Evolutionary conservation across 2,113 vertebrate species (phyloP).

Genomic region (Empidonax alnorum): DNA sequence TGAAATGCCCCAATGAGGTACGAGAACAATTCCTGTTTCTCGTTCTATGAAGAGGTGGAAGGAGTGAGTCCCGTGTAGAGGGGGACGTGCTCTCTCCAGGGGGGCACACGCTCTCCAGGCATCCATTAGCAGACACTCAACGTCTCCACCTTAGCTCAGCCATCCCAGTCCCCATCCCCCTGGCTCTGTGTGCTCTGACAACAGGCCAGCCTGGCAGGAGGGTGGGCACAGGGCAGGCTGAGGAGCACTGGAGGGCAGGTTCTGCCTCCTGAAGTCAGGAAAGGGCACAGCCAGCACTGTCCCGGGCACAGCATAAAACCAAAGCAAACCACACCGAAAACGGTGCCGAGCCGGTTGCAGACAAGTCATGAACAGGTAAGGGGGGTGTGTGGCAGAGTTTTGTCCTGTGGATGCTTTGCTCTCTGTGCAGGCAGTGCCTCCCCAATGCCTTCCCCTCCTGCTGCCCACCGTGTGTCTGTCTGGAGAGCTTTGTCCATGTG

Average conservation of each 20-base stretch:
- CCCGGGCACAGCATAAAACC: background rate
- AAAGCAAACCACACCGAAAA: background rate
- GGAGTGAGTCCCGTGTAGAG: background rate
- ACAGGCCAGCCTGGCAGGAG: fast-evolving
- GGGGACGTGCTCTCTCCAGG: background rate
- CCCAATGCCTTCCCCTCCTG: background rate
- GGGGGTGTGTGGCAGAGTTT: background rate
- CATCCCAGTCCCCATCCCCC: background rate
- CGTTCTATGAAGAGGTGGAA: background rate
- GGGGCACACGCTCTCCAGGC: background rate
- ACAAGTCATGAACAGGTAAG: slow-evolving; percentile 21
- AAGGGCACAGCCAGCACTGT: background rate
- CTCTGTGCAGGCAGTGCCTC: fast-evolving
- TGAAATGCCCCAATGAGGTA: slow-evolving; percentile 95
- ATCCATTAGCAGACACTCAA: fast-evolving
- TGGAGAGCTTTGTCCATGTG: fast-evolving
- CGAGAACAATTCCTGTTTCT: slow-evolving; percentile 31
- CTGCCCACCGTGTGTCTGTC: background rate
- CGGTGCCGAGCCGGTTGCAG: background rate
- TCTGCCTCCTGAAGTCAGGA: background rate
- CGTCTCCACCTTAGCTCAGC: background rate
- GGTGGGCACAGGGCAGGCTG: background rate
- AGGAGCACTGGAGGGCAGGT: background rate
- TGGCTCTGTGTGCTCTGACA: background rate
- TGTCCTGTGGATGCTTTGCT: background rate